A percentile compares a stretch with the other conserved stretches of the same genome.
phyloP scores from a whole-genome alignment of 2,113 vertebrate genomes.

The Chaetops frenatus region DNA sequence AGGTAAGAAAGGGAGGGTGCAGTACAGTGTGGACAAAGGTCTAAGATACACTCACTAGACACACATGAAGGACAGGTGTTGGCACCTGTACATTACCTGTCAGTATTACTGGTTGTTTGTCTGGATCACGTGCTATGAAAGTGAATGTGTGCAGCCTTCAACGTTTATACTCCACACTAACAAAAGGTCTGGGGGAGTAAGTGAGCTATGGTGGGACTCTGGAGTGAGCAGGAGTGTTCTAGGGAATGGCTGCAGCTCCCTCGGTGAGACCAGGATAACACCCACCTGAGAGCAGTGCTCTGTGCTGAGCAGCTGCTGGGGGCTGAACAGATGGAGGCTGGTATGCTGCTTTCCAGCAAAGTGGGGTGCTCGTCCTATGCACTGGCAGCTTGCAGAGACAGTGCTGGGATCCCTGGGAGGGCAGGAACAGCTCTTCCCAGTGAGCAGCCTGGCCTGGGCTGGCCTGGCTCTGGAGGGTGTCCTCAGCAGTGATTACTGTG shows the following conservation, averaged over 20 bases:
- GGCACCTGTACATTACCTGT: background rate
- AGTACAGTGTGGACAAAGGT: too few relatives aligned
- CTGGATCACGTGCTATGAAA: background rate
- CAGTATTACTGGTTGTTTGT: background rate
- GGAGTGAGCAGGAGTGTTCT: background rate
- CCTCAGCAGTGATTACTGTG: background rate
- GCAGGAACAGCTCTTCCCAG: background rate
- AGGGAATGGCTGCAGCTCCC: background rate
- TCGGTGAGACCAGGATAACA: too few relatives aligned
- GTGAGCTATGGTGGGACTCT: background rate
- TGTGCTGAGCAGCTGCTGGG: background rate
- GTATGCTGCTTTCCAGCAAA: background rate
- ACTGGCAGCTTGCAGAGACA: background rate
- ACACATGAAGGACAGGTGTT: background rate
- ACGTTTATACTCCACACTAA: background rate
- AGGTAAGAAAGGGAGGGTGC: background rate
- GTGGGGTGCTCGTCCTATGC: rapidly evolving
- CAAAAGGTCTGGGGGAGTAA: background rate
- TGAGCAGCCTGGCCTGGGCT: background rate
- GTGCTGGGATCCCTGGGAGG: rapidly evolving
- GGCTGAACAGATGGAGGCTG: background rate
- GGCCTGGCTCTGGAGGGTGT: background rate
- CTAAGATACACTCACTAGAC: background rate
- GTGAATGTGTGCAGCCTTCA: background rate
- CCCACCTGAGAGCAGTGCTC: background rate